Percentiles rank a stretch among this genome's conserved stretches.
Conservation (phyloP, 1,140 invertebrate species). For the Magallana ariakensis region DNA sequence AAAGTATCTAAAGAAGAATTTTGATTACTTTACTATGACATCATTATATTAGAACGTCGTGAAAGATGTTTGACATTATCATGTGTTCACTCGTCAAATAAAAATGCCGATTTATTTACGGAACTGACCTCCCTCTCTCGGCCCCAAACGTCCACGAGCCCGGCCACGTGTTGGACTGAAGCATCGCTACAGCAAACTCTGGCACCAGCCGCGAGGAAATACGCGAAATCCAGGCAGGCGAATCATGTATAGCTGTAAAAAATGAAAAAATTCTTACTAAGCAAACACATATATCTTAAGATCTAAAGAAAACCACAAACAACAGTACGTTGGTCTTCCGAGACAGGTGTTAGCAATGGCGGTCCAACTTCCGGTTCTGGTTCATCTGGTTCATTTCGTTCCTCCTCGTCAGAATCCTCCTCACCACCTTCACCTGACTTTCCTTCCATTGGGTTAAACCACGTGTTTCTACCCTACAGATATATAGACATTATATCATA, state of each 20-base stretch:
- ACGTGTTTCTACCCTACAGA: slow-evolving; percentile 66
- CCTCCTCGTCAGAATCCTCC: slow-evolving; percentile 65
- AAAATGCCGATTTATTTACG: too few relatives aligned
- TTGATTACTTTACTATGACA: background rate
- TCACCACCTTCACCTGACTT: slow-evolving; percentile 57
- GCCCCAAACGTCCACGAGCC: slow-evolving; percentile 66
- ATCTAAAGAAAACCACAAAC: background rate
- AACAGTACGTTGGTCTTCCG: slow-evolving; percentile 66
- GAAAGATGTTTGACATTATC: too few relatives aligned
- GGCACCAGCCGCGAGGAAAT: slow-evolving; percentile 64
- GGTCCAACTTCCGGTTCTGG: slow-evolving; percentile 68
- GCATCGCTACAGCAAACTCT: slow-evolving; percentile 60
- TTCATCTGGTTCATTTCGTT: slow-evolving; percentile 69
- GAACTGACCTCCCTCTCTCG: slow-evolving; percentile 63
- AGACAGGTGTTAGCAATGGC: slow-evolving; percentile 67
- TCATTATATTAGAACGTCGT: too few relatives aligned
- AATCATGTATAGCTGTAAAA: slow-evolving; percentile 52
- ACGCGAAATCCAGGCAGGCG: slow-evolving; percentile 61
- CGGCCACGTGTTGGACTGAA: slow-evolving; percentile 67
- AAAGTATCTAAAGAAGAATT: slow-evolving; percentile 59
- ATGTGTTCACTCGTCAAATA: too few relatives aligned
- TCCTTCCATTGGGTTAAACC: slow-evolving; percentile 64
- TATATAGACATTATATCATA: background rate
- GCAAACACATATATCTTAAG: too few relatives aligned
- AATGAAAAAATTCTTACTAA: background rate